A percentile compares a stretch with the other conserved stretches of the same genome.
phyloP scores from a whole-genome alignment of 2,797 vertebrate species.

The Coilia nasus region DNA sequence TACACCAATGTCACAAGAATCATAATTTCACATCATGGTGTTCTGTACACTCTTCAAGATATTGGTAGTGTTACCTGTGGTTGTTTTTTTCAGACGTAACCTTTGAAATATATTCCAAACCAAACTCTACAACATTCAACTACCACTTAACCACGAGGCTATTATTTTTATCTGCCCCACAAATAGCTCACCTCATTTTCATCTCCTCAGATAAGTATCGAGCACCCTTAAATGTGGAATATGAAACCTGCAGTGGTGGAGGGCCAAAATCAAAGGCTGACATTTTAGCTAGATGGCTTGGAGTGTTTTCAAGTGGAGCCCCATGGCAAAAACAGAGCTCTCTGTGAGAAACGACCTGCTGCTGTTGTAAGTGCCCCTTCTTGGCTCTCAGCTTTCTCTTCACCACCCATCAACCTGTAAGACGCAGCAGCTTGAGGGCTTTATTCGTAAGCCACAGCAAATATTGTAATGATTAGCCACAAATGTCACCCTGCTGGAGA shows the following conservation, averaged over 20 bases:
- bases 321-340: neutral
- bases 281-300: constrained; percentile 7
- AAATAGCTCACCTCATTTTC: neutral
- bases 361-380: neutral
- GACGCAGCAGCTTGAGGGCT: neutral
- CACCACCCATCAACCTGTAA: neutral
- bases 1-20: neutral
- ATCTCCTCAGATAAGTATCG: neutral
- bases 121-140: neutral
- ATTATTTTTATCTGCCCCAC: neutral
- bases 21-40: neutral
- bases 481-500: constrained; percentile 19
- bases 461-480: neutral
- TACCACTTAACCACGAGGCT: neutral
- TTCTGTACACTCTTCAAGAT: neutral
- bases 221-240: neutral
- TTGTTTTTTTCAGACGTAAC: neutral
- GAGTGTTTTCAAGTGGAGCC: constrained; percentile 9
- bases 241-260: neutral
- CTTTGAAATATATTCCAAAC: neutral
- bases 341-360: neutral
- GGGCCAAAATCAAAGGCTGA: constrained; percentile 2
- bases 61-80: neutral
- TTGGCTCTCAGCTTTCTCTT: neutral
- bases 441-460: neutral